Percentiles rank a stretch among this genome's conserved stretches.
These are phyloP conservation scores for Steinernema khuongi DNA, from an alignment of 1,140 invertebrate genomes.

Conservation along the genomic window DNA sequence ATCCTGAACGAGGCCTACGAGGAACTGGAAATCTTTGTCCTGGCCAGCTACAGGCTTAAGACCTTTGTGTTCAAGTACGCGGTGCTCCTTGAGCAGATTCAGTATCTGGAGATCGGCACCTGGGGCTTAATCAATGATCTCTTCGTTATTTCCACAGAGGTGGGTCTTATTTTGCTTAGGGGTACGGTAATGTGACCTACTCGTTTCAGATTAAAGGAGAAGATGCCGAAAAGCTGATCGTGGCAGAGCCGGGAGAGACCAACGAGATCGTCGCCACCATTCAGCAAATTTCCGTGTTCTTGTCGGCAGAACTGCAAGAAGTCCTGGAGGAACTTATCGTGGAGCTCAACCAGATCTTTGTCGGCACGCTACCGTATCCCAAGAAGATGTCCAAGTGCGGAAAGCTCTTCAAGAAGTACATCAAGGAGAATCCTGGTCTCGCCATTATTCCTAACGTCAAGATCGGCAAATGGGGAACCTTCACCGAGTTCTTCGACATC, in stretches of 20 bases:
- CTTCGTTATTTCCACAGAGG: not conserved
- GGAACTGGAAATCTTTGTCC: not conserved
- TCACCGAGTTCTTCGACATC: not conserved
- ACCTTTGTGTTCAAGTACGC: not conserved
- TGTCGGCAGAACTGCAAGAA: not conserved
- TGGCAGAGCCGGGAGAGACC: not conserved
- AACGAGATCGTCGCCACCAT: not conserved
- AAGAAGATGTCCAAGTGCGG: constrained; percentile 7
- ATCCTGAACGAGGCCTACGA: not conserved
- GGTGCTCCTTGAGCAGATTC: not conserved
- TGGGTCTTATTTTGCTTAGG: not conserved
- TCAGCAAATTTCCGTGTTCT: not conserved
- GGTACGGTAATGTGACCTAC: not conserved
- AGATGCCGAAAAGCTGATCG: not conserved
- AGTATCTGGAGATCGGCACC: not conserved
- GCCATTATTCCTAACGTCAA: not conserved
- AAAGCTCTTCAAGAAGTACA: not conserved
- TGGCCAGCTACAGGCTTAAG: not conserved
- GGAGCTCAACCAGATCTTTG: not conserved
- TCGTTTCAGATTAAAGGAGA: not conserved
- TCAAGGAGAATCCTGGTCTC: not conserved
- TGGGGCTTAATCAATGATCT: not conserved
- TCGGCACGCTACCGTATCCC: not conserved
- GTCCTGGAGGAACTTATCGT: not conserved
- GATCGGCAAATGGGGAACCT: not conserved